Base-by-base conservation (phyloP, 2,888 invertebrate genomes). In the Athalia rosae region DNA sequence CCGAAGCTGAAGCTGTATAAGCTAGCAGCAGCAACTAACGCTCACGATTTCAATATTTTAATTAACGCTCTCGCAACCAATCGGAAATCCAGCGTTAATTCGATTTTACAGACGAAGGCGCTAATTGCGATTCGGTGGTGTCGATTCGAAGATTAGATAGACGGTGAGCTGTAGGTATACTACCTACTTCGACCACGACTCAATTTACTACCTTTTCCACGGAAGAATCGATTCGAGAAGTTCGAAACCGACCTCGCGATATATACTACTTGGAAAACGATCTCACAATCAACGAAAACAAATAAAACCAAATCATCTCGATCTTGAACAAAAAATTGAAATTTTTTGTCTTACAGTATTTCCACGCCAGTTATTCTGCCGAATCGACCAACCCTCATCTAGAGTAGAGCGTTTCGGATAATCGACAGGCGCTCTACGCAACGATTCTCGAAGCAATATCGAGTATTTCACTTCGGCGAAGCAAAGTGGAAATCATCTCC, bases 101-200 rank as follows among this genome's bases (percentile, higher is more conserved):
- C 71, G 71, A 71, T 71, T 71, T 71, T 71, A 71, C 71, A 71
- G 71, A 71, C 71, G 71, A 58, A 58, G 71, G 71, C 71, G 71
- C 71, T 71, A 71, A 71, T 71, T 71, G 71, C 71, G 58, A 71
- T 71, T 71, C 71, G 71, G 71, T 71, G 71, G 71, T 71, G 71
- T 71, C 71, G 71, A 71, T 71, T 58, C 71, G 8, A 43, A 71
- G 71, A 71, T 71, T 71, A 71, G 71, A 71, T 71, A 56, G 71
- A 56, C 56, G 58, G 71, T 45, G 56, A 56, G 43, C 45, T 28
- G 28, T 28, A 71, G 56, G 45, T 71, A 71, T 28, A 28, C 28
- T 28, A 28, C 28, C 28, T 28, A 28, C 28, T 28, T 28, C 71
- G 58, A 56, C n/a, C 71, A 71, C 71, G 50, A 56, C 71, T 71